Evolutionary conservation across 1,140 invertebrate genomes (phyloP), one percentile per base, ranked within the genome.

Genomic region (Drosophila jambulina): DNA sequence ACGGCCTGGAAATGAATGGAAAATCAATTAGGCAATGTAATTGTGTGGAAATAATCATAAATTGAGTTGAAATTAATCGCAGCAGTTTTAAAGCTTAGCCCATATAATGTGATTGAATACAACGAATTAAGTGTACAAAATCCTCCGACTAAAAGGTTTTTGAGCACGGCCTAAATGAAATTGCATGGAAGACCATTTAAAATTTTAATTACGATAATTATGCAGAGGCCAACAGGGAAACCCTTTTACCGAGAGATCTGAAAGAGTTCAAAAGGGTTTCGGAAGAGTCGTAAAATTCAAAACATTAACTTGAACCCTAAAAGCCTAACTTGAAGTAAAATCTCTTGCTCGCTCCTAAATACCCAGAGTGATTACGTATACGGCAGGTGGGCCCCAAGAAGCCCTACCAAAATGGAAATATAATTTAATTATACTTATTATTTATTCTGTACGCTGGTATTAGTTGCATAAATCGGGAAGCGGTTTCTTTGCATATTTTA

Each of bases 21-120:
- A 81, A 88, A 88, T 88, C 74, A 88, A 88, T 88, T 88, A 84
- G 65, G 65, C 53, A 78, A 84, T 78, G 82, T 75, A 88, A 88
- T 88, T 88, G 74, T 70, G 80, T 84, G 84, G 77, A 88, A 88
- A 75, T 90, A 88, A 83, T 75, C 77, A 80, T 78, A 82, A 80
- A 87, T 87, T 88, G 69, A 61, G 72, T 84, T 81, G 38, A 80
- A 80, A 78, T 74, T 64, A 81, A 81, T 62, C 48, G 60, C 46
- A 46, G 46, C 46, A 64, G 49, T 58, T 51, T 43, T 48, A 62
- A 76, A 63, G 64, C 83, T 67, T 43, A 68, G 42, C 42, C 21
- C 25, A 48, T 42, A 56, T 72, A 56, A 60, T 48, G 57, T 72
- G 23, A 36, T 70, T 36, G 34, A 25, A 57, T 42, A 38, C 42